Conservation (phyloP, 2,113 vertebrate species). For the Acrocephalus kingi region DNA sequence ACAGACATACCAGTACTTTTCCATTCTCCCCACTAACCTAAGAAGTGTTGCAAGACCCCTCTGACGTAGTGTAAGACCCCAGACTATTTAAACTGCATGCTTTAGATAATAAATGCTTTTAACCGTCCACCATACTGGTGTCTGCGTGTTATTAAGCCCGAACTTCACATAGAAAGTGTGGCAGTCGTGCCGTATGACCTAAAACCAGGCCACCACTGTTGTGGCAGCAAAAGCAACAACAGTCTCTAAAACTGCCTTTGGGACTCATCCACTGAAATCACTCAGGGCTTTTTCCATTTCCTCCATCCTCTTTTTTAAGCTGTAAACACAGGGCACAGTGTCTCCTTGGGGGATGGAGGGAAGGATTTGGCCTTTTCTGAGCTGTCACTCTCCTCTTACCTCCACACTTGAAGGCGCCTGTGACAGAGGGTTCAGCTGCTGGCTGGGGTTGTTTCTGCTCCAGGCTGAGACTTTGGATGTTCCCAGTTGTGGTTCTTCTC, state of each 20-base stretch:
- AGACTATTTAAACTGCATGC: too few species aligned
- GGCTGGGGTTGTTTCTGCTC: not conserved
- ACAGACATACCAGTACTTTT: too few species aligned
- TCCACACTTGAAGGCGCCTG: not conserved
- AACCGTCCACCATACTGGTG: too few species aligned
- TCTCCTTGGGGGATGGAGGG: not conserved
- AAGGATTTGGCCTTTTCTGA: not conserved
- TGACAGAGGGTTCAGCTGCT: not conserved
- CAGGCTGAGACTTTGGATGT: not conserved
- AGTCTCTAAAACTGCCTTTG: not conserved
- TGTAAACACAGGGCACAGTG: not conserved
- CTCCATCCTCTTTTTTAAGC: conserved; percentile 3
- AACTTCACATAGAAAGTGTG: too few species aligned
- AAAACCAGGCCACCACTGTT: too few species aligned
- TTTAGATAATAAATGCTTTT: too few species aligned
- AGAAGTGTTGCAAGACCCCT: too few species aligned
- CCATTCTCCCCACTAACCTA: too few species aligned
- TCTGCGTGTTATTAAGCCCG: too few species aligned
- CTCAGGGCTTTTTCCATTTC: conserved; percentile 37
- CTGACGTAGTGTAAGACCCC: too few species aligned
- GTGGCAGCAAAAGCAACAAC: too few species aligned
- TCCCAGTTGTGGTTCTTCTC: not conserved
- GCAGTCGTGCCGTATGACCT: too few species aligned
- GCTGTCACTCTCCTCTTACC: not conserved
- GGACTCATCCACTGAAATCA: not conserved